Evolutionary conservation across 2,888 invertebrate genomes (phyloP).

Genomic region (Kuschelorhynchus macadamiae): DNA sequence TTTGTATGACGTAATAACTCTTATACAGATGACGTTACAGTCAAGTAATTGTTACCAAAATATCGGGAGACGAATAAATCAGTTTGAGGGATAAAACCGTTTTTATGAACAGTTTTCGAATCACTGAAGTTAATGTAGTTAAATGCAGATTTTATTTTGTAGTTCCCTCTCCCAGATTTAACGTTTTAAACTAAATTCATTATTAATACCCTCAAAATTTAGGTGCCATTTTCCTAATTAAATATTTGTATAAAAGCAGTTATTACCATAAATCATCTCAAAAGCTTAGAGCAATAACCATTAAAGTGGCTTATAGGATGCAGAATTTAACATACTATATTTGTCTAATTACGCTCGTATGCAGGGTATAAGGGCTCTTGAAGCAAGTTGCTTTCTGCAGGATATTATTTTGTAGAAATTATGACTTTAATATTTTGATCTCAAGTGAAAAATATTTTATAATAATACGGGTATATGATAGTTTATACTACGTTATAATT

Average conservation of each 20-base stretch:
- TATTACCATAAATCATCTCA: not conserved
- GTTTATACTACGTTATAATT: too few species aligned
- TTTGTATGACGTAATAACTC: too few species aligned
- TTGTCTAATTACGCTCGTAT: not conserved
- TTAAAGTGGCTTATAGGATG: not conserved
- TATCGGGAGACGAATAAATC: too few species aligned
- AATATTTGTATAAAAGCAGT: not conserved
- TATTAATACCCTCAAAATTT: not conserved
- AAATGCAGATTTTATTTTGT: too few species aligned
- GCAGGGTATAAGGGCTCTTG: not conserved
- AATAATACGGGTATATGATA: conserved; percentile 13
- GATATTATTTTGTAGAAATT: not conserved
- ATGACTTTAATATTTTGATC: not conserved
- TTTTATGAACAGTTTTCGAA: too few species aligned
- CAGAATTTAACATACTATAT: not conserved
- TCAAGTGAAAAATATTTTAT: not conserved
- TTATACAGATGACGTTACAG: too few species aligned
- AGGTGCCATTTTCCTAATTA: not conserved
- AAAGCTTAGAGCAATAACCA: not conserved
- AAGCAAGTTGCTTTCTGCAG: not conserved
- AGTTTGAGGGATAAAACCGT: too few species aligned
- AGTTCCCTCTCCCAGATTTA: too few species aligned
- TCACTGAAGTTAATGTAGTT: too few species aligned
- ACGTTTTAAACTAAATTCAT: too few species aligned
- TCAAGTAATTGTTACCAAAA: too few species aligned